Conservation (phyloP, 2,888 invertebrate genomes). For the Rambutsinella grinnellia region DNA sequence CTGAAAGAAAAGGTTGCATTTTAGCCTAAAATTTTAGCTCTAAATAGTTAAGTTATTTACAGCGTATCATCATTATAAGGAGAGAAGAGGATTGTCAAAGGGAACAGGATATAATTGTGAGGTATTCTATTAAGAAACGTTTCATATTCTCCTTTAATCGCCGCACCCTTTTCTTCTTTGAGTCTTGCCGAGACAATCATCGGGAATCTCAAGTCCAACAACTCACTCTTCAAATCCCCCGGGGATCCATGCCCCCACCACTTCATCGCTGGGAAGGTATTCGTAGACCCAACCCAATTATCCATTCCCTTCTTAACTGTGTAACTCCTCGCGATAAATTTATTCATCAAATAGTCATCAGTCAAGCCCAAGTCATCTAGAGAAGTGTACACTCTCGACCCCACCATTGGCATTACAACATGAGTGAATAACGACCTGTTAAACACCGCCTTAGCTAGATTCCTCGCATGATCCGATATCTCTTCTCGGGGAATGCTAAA, state of each 20-base stretch:
- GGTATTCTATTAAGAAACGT: constrained; percentile 11
- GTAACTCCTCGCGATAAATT: not conserved
- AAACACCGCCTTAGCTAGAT: too few species aligned
- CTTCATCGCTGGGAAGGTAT: not conserved
- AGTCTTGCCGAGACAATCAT: not conserved
- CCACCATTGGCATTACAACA: not conserved
- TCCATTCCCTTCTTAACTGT: not conserved
- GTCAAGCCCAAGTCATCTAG: constrained; percentile 4
- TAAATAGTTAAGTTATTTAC: not conserved
- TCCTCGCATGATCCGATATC: too few species aligned
- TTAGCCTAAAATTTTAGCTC: not conserved
- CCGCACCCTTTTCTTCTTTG: not conserved
- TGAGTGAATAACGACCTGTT: too few species aligned
- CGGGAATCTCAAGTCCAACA: not conserved
- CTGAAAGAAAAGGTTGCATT: constrained; percentile 18
- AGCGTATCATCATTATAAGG: constrained; percentile 25
- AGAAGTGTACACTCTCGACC: not conserved
- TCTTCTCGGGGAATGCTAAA: too few species aligned
- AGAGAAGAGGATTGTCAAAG: constrained; percentile 14
- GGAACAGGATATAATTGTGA: constrained; percentile 25
- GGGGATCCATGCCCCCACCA: constrained; percentile 23
- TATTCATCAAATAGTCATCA: constrained; percentile 32
- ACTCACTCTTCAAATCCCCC: not conserved
- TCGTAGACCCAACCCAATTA: constrained; percentile 8
- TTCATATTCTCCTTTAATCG: not conserved